Conservation (phyloP, 1,140 invertebrate genomes). For the Drosophila rufa region DNA sequence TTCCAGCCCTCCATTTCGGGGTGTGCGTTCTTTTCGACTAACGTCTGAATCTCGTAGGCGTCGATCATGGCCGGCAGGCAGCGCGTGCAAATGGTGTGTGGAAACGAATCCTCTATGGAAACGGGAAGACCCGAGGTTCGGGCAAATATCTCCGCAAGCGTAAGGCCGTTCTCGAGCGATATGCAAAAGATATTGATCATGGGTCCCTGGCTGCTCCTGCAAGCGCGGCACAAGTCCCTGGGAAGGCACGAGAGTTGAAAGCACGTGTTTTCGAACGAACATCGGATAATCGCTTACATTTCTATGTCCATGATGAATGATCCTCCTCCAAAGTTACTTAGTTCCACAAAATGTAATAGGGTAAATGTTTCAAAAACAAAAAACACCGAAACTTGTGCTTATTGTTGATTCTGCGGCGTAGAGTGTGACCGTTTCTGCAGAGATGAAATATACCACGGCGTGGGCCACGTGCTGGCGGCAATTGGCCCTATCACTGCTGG, state of each 20-base stretch:
- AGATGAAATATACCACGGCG: neutral
- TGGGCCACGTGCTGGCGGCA: no score
- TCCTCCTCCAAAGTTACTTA: no score
- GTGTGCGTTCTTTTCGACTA: no score
- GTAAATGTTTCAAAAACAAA: no score
- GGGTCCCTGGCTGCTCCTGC: fast-evolving
- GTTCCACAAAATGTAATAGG: no score
- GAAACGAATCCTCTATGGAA: neutral
- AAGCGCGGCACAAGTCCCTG: neutral
- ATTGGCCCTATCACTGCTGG: no score
- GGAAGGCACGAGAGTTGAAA: neutral
- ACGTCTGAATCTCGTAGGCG: neutral
- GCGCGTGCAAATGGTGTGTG: neutral
- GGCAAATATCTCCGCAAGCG: neutral
- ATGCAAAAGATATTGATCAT: neutral
- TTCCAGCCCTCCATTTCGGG: no score
- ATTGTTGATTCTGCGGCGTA: no score
- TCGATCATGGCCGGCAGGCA: neutral
- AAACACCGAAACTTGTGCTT: no score
- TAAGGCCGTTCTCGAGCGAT: neutral
- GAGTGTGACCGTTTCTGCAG: neutral
- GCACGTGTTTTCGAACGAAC: neutral
- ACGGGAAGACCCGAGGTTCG: neutral
- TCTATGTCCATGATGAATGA: no score
- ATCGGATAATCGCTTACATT: no score